A percentile compares a stretch with the other conserved stretches of the same genome.
phyloP scores from a whole-genome alignment of 53 echinoderm and acorn worm species.

The Hippasteria phrygiana region DNA sequence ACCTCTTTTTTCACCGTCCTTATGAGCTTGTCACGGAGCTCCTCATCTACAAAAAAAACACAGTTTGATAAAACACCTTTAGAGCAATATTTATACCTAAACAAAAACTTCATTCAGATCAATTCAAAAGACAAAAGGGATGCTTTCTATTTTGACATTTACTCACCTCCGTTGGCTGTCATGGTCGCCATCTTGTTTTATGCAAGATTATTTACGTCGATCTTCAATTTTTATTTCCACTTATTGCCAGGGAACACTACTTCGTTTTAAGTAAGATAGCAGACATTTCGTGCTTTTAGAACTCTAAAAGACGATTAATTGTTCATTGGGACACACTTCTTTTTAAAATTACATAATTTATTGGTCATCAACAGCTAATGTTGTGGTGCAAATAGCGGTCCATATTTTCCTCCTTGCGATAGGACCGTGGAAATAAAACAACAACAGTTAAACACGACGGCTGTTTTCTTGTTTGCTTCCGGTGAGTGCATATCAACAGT shows the following conservation, averaged over 20 bases:
- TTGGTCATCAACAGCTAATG: neutral
- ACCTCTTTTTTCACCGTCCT: constrained; percentile 98
- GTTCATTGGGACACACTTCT: neutral
- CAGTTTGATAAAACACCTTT: neutral
- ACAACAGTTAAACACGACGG: neutral
- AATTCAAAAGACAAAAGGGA: no score
- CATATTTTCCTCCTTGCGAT: constrained; percentile 22
- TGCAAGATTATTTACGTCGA: neutral
- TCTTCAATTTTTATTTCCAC: constrained; percentile 8
- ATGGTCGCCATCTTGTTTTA: constrained; percentile 54
- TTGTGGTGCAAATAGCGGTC: constrained; percentile 43
- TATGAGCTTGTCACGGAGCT: constrained; percentile 92
- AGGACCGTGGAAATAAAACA: constrained; percentile 26
- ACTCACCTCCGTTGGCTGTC: constrained; percentile 41
- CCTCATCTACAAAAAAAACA: constrained; percentile 77
- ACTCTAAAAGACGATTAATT: neutral
- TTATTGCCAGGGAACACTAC: constrained; percentile 1
- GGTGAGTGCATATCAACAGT: constrained; percentile 13
- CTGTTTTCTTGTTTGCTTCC: constrained; percentile 7
- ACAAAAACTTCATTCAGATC: neutral
- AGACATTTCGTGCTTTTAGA: neutral
- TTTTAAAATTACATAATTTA: neutral
- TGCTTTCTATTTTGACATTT: constrained; percentile 30
- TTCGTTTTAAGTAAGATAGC: neutral
- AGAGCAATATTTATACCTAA: neutral